phyloP scores from a whole-genome alignment of 2,113 vertebrate species.

The Etheostoma cragini region DNA sequence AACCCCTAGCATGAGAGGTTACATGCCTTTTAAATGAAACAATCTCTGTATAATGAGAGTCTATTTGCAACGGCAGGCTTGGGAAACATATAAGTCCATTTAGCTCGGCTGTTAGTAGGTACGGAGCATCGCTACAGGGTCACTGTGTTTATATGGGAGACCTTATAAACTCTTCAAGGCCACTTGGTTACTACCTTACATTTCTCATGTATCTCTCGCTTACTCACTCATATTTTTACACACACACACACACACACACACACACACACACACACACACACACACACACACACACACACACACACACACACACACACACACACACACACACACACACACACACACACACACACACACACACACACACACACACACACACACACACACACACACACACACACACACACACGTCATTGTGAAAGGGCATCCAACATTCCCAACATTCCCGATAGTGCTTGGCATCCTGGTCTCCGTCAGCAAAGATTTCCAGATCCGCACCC shows the following conservation, averaged over 20 bases:
- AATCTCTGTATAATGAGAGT: slow-evolving; percentile 53
- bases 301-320: slow-evolving; percentile 14
- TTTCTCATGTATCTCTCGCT: slow-evolving; percentile 48
- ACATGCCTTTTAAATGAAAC: slow-evolving; percentile 70
- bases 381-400: slow-evolving; percentile 23
- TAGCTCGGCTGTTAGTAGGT: slow-evolving; percentile 35
- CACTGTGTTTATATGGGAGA: slow-evolving; percentile 35
- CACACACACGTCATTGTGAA: slow-evolving; percentile 67
- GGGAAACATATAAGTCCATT: slow-evolving; percentile 64
- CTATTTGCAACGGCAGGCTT: slow-evolving; percentile 61
- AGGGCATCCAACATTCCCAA: slow-evolving; percentile 73
- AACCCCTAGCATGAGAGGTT: slow-evolving; percentile 58
- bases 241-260: slow-evolving; percentile 13
- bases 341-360: not conserved
- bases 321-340: slow-evolving; percentile 16
- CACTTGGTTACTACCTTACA: slow-evolving; percentile 35
- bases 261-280: slow-evolving; percentile 12
- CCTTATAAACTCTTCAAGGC: slow-evolving; percentile 59
- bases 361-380: slow-evolving; percentile 27
- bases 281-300: slow-evolving; percentile 15
- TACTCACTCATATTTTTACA: not conserved
- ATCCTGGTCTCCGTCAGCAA: slow-evolving; percentile 65
- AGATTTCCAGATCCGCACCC: slow-evolving; percentile 56
- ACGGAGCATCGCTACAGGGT: slow-evolving; percentile 14
- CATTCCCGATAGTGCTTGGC: slow-evolving; percentile 73